Base-by-base conservation (phyloP, 2,113 vertebrate species). In the Colossoma macropomum region DNA sequence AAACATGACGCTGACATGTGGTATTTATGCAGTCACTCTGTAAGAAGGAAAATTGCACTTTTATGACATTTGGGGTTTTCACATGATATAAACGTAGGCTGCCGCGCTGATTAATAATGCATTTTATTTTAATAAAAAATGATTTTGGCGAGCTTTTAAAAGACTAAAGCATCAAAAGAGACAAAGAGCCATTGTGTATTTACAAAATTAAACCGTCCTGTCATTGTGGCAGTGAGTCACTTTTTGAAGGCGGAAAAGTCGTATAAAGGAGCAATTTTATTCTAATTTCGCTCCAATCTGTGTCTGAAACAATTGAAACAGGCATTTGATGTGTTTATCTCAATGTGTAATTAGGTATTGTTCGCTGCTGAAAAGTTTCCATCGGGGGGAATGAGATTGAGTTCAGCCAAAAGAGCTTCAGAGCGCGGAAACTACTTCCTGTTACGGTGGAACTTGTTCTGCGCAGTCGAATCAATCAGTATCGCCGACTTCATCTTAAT, bases 1-100 rank as follows among this genome's bases (percentile, higher is more conserved):
- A 95, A 94, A 95, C 93, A 94, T 90, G 93, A 91, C 87, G 87
- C 88, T 95, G 94, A 94, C 94, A 95, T 91, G 94, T 94, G 89
- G 93, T 91, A 95, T 89, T 95, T 95, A 95, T 92, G 91, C 92
- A 93, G 92, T 95, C 94, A 95, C 91, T 92, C 92, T 90, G 66
- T 90, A 94, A 93, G 91, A 90, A 90, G 92, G 92, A 90, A 92
- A 90, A 80, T 88, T 87, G 92, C 92, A 92, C 89, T 90, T 88
- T 87, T 80, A 87, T 93, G 94, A 94, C 93, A 92, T 90, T 92
- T 90, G 76, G 89, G 91, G 90, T 90, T 92, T 93, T 91, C 90
- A 87, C 90, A 92, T 91, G 91, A 94, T 93, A 94, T 89, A 92
- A 90, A 90, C 86, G 91, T 79, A 91, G 87, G 93, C 92, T 90